These are phyloP conservation scores for Sinopyrophorus schimmeli DNA, from an alignment of 2,888 invertebrate genomes.

Conservation along the genomic window DNA sequence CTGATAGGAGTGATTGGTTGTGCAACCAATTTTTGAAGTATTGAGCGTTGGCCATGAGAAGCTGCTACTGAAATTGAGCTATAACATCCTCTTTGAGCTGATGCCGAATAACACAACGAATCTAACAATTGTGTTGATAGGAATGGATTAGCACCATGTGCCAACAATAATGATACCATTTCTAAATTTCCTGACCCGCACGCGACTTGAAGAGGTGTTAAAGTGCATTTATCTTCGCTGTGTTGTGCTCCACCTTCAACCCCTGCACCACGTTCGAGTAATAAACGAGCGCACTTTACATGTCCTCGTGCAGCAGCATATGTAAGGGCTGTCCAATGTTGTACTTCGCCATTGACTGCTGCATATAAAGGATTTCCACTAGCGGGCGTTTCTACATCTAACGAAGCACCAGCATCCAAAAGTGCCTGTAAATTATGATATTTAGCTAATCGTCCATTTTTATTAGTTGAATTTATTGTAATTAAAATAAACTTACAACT, in stretches of 20 bases:
- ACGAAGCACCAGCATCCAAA: constrained; percentile 77
- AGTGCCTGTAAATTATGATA: constrained; percentile 44
- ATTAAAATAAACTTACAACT: constrained; percentile 51
- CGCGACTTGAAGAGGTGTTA: constrained; percentile 87
- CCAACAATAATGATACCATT: constrained; percentile 76
- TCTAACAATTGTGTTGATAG: constrained; percentile 82
- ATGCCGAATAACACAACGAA: constrained; percentile 81
- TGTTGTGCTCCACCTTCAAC: constrained; percentile 84
- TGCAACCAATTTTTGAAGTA: constrained; percentile 76
- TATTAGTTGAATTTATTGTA: background rate
- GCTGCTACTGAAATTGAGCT: constrained; percentile 89
- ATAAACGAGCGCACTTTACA: constrained; percentile 60
- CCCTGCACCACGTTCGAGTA: constrained; percentile 79
- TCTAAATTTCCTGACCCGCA: constrained; percentile 81
- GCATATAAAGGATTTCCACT: constrained; percentile 55
- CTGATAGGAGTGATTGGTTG: constrained; percentile 69
- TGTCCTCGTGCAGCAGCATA: constrained; percentile 73
- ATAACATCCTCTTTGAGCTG: constrained; percentile 84
- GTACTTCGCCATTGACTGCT: constrained; percentile 67
- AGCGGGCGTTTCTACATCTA: constrained; percentile 79
- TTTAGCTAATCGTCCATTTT: background rate
- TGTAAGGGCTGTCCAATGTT: constrained; percentile 87
- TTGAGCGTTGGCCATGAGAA: constrained; percentile 80
- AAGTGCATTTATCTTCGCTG: constrained; percentile 82
- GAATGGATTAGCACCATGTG: constrained; percentile 87